Evolutionary conservation across 2,888 invertebrate species (phyloP).

Genomic region (Nomada lathburiana): DNA sequence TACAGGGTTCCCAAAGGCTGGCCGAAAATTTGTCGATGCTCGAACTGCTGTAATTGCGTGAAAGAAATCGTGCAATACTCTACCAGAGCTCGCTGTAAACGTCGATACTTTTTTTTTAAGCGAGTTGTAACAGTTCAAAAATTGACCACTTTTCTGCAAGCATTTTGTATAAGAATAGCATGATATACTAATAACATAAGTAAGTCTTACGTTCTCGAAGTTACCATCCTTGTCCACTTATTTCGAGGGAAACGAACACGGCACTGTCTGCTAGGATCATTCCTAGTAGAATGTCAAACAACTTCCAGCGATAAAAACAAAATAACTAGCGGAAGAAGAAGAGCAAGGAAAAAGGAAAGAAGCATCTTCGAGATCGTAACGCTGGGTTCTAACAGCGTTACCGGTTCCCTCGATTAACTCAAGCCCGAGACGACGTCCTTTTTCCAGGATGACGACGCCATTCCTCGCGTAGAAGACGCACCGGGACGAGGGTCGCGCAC

Average conservation of each 20-base stretch:
- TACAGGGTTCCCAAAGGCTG: no score
- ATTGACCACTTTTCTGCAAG: no score
- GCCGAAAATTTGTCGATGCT: no score
- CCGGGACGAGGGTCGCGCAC: slow-evolving; percentile 27
- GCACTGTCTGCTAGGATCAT: neutral
- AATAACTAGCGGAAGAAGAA: neutral
- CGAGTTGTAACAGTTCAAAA: no score
- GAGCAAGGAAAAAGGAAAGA: neutral
- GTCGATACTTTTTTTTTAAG: no score
- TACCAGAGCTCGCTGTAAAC: no score
- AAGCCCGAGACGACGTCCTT: slow-evolving; percentile 38
- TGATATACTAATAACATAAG: no score
- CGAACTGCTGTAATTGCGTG: no score
- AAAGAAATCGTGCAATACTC: no score
- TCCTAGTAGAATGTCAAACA: slow-evolving; percentile 3
- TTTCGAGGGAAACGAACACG: neutral
- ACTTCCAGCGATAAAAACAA: neutral
- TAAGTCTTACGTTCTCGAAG: neutral
- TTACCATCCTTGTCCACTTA: neutral
- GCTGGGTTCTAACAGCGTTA: slow-evolving; percentile 23
- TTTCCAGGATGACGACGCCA: slow-evolving; percentile 15
- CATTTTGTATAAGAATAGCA: no score
- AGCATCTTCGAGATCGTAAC: slow-evolving; percentile 19
- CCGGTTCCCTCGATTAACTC: slow-evolving; percentile 59
- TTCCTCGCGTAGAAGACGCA: slow-evolving; percentile 24